phyloP scores from a whole-genome alignment of 2,797 vertebrate species.

The Sebastes diploproa region DNA sequence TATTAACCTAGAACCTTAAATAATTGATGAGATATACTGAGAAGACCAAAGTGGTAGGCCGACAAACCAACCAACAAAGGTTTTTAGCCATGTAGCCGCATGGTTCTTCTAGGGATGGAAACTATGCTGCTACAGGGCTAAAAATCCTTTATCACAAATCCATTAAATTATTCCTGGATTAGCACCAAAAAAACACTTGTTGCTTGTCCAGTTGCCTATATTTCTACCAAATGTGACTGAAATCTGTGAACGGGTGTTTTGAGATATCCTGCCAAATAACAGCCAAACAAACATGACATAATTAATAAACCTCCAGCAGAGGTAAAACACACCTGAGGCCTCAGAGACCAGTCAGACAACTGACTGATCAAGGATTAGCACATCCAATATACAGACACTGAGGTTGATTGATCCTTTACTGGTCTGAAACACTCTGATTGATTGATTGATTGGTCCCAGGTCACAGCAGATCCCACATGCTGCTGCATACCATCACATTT shows the following conservation, averaged over 20 bases:
- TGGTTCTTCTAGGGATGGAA: not conserved
- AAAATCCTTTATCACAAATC: not conserved
- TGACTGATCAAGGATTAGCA: conserved; percentile 11
- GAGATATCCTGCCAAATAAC: not conserved
- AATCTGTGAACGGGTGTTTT: not conserved
- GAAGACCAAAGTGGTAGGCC: not conserved
- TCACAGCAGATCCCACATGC: conserved; percentile 2
- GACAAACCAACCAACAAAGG: not conserved
- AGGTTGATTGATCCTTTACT: not conserved
- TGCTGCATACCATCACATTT: not conserved
- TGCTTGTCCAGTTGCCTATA: not conserved
- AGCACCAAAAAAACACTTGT: not conserved
- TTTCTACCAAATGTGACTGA: not conserved
- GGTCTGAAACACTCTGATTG: conserved; percentile 5
- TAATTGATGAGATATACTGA: not conserved
- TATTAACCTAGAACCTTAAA: not conserved
- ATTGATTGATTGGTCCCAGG: not conserved
- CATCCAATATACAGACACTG: not conserved
- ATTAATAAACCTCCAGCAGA: not conserved
- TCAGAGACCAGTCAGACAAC: not conserved
- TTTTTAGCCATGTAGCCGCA: not conserved
- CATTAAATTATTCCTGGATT: not conserved
- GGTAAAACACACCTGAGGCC: not conserved
- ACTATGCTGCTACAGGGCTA: too few relatives aligned
- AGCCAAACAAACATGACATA: not conserved